These are phyloP conservation scores for Goniozus legneri DNA, from an alignment of 1,140 invertebrate species.

Conservation along the genomic window DNA sequence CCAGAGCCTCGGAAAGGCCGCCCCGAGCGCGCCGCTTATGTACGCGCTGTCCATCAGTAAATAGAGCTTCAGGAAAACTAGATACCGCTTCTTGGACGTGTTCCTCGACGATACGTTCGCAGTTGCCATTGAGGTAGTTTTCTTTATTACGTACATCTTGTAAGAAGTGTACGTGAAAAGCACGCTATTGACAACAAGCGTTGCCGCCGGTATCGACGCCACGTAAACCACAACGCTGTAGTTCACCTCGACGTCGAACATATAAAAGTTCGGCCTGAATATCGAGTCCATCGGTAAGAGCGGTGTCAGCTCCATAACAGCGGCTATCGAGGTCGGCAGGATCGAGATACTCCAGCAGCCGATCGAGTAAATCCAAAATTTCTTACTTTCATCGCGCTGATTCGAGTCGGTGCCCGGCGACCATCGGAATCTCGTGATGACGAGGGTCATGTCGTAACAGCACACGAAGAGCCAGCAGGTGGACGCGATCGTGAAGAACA, in stretches of 20 bases:
- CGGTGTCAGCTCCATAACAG: conserved; percentile 26
- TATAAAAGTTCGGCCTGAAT: conserved; percentile 34
- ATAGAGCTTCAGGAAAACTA: conserved; percentile 31
- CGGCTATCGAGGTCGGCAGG: conserved; percentile 23
- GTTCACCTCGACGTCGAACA: conserved; percentile 23
- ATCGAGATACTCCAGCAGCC: conserved; percentile 21
- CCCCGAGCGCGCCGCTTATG: conserved; percentile 30
- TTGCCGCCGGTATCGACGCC: conserved; percentile 21
- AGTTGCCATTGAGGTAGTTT: conserved; percentile 14
- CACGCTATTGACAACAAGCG: conserved; percentile 22
- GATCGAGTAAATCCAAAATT: conserved; percentile 29
- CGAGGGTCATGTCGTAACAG: conserved; percentile 37
- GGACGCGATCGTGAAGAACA: conserved; percentile 29
- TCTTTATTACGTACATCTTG: conserved; percentile 23
- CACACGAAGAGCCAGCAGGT: conserved; percentile 36
- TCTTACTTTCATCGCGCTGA: conserved; percentile 22
- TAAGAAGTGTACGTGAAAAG: conserved; percentile 36
- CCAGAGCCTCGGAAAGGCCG: conserved; percentile 35
- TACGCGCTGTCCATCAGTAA: conserved; percentile 39
- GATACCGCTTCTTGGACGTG: conserved; percentile 17
- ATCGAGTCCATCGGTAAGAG: conserved; percentile 27
- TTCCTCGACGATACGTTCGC: conserved; percentile 15
- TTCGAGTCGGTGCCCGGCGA: conserved; percentile 16
- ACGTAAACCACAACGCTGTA: conserved; percentile 30
- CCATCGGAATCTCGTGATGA: conserved; percentile 38